Base-by-base conservation (phyloP, 2,888 invertebrate genomes). In the Cerastis leucographa region DNA sequence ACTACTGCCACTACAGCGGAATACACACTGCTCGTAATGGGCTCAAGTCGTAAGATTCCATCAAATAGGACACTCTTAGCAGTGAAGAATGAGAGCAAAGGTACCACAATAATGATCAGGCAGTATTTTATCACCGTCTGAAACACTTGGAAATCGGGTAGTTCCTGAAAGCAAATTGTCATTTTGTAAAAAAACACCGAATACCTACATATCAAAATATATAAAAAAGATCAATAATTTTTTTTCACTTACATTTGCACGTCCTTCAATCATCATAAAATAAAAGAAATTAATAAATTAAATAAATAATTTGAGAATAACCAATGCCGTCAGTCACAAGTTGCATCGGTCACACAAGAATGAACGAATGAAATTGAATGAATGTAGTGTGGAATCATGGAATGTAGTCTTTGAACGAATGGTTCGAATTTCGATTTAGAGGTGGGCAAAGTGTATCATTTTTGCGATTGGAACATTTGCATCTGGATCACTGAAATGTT, bases 1-100 rank as follows among this genome's bases (percentile, higher is more conserved):
- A 98, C 89, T 17, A 99, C 97, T 0, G 98, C 98, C 66, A 98
- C 97, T 59, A 98, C 97, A 42, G 98, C 98, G 7, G 98, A 97
- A 92, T 98, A 98, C 51, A 98, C 98, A 93, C 98, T 98, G 88
- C 98, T 98, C 35, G 97, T 97, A 62, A 98, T 93, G 46, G 97
- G 93, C 65, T 96, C 95, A 82, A 97, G 88, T 49, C 92, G 90
- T 65, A 97, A 94, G 84, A 97, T 94, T 95, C 97, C 97, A 96
- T 98, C 98, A 91, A 98, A 98, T 76, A 98, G 89, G 76, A 98
- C 94, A 68, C 97, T 93, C 94, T 98, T 98, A 49, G 97, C 97
- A 17, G 94, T 89, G 90, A 98, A 98, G 93, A 98, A 98, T 35
- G 98, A 97, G 44, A 97, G 87, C 67, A 98, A 97, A 42, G 98